Conservation (phyloP, 2,888 invertebrate genomes). For the Oithona nana region DNA sequence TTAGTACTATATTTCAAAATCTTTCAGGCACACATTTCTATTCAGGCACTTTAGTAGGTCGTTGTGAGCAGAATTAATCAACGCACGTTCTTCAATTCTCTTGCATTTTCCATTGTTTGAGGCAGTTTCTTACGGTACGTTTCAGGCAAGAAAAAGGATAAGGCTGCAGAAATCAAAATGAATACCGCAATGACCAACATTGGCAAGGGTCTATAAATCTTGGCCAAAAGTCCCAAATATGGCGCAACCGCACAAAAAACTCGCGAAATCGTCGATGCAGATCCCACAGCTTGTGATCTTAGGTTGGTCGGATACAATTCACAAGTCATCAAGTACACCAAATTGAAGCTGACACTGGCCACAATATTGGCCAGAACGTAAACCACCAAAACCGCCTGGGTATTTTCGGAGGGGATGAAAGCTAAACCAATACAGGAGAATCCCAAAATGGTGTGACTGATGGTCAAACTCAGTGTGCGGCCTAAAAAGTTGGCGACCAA, state of each 20-base stretch:
- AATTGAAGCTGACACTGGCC: constrained; percentile 19
- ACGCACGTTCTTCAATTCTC: neutral
- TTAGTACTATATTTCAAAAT: too few species aligned
- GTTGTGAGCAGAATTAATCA: too few species aligned
- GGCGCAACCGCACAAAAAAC: constrained; percentile 20
- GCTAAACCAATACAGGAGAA: neutral
- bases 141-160: constrained; percentile 64
- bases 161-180: constrained; percentile 49
- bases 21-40: too few species aligned
- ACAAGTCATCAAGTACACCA: constrained; percentile 20
- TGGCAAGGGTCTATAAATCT: constrained; percentile 35
- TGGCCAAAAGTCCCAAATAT: constrained; percentile 19
- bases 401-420: neutral
- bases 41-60: too few species aligned
- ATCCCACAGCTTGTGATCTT: constrained; percentile 20
- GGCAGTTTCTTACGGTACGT: constrained; percentile 67
- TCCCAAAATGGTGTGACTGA: neutral
- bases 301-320: constrained; percentile 21
- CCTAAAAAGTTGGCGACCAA: neutral
- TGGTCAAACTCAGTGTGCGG: neutral
- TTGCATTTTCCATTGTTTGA: constrained; percentile 52
- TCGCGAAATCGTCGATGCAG: constrained; percentile 21
- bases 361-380: neutral
- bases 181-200: constrained; percentile 55
- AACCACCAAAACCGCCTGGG: neutral